Evolutionary conservation across 1,140 invertebrate genomes (phyloP), one percentile per base, ranked within the genome.

Genomic region (Formica exsecta): DNA sequence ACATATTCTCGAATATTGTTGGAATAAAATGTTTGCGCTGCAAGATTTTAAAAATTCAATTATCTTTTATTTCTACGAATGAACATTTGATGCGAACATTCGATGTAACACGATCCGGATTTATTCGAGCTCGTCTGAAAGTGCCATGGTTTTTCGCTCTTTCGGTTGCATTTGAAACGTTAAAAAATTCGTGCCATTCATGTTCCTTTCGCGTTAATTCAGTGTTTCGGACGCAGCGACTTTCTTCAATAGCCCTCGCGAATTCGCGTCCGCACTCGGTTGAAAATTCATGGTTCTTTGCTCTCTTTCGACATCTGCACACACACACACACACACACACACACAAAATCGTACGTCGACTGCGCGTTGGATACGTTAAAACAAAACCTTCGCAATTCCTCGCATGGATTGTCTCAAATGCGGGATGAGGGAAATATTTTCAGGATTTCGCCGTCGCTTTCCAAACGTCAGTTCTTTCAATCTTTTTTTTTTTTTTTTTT

Each of bases 211-310:
- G 13, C 6, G 1, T 57, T 57, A 57, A 74, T 59, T 32, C n/a
- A 29, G 19, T 25, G 54, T 61, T 75, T 36, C 9, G 29, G 11
- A 7, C 4, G 29, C 1, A 13, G 29, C 2, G 48, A 57, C 4
- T 44, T 54, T 61, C 73, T 75, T 41, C 48, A 51, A 32, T 41
- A 75, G 54, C 13, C 25, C 2, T n/a, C 9, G 32, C 51, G n/a
- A n/a, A n/a, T 59, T 59, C 54, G n/a, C 54, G n/a, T 59, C n/a
- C 54, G n/a, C 9, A 22, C n/a, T 59, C n/a, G 54, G 38, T 75
- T 59, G 22, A 75, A 61, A 75, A 75, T 75, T 41, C 51, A 75
- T 75, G 32, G 13, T 75, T 29, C 22, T 75, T 61, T 13, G 59
- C 6, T 75, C 22, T 19, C 22, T 19, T 8, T 19, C n/a, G 32